A percentile compares a stretch with the other conserved stretches of the same genome.
Conservation (phyloP, 1,140 invertebrate genomes). For the Radopholus similis region DNA sequence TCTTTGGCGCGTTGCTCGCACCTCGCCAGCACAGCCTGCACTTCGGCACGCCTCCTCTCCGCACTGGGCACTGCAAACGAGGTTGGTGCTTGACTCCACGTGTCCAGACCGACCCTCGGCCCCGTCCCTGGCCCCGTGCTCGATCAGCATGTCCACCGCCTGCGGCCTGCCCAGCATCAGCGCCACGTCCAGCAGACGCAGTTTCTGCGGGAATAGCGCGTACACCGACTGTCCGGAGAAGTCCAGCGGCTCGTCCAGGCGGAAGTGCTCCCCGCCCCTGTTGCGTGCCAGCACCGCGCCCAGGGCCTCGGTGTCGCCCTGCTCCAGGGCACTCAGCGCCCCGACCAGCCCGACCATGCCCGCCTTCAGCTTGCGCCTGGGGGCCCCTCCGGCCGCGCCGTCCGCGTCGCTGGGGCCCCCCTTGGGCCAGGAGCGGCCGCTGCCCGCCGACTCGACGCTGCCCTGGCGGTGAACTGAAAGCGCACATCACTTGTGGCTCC, state of each 20-base stretch:
- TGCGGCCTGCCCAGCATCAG: conserved; percentile 26
- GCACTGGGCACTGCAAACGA: conserved; percentile 1
- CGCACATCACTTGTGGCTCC: not conserved
- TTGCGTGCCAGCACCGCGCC: conserved; percentile 15
- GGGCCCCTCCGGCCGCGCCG: not conserved
- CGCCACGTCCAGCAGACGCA: conserved; percentile 34
- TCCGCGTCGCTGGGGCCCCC: not conserved
- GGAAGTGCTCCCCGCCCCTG: not conserved
- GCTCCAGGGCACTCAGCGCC: conserved; percentile 33
- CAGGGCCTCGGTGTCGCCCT: conserved; percentile 33
- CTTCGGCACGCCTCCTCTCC: conserved; percentile 3
- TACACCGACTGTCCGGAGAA: conserved; percentile 13
- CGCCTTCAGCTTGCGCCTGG: conserved; percentile 29
- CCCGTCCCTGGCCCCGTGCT: conserved; percentile 34
- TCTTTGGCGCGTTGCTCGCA: not conserved
- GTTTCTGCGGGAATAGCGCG: conserved; percentile 22
- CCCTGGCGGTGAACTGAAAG: conserved; percentile 40
- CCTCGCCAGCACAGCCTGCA: conserved; percentile 14
- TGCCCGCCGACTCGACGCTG: conserved; percentile 34
- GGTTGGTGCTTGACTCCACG: no score
- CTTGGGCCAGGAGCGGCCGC: no score
- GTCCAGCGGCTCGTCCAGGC: conserved; percentile 24
- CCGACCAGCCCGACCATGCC: conserved; percentile 37
- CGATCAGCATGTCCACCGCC: conserved; percentile 24
- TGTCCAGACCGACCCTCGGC: conserved; percentile 25